These are phyloP conservation scores for Polypedilum pembai DNA, from an alignment of 1,140 invertebrate species.

Conservation along the genomic window DNA sequence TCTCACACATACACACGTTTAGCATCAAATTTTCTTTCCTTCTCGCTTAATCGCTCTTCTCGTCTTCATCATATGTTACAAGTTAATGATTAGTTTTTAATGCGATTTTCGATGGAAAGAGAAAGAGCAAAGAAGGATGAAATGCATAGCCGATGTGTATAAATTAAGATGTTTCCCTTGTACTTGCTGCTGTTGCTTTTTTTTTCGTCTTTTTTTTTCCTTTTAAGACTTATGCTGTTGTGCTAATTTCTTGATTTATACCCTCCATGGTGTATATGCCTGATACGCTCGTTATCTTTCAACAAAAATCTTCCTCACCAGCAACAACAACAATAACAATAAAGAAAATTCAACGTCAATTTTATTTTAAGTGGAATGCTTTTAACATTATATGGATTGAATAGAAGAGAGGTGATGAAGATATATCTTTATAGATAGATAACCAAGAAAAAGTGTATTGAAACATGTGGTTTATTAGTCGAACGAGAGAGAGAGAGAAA, in stretches of 20 bases:
- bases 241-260: slow-evolving; percentile 27
- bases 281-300: neutral
- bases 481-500: too few relatives aligned
- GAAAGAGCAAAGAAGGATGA: neutral
- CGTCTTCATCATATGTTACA: slow-evolving; percentile 22
- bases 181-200: slow-evolving; percentile 5
- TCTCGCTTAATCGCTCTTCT: neutral
- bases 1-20: neutral
- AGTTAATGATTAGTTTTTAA: slow-evolving; percentile 29
- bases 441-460: too few relatives aligned
- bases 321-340: too few relatives aligned
- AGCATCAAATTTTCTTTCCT: too few relatives aligned
- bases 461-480: too few relatives aligned
- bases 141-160: slow-evolving; percentile 20
- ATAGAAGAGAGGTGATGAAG: too few relatives aligned
- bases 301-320: neutral
- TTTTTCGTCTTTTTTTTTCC: neutral
- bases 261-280: neutral
- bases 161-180: slow-evolving; percentile 10
- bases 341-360: too few relatives aligned
- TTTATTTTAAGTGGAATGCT: too few relatives aligned
- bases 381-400: too few relatives aligned
- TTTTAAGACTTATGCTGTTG: neutral
- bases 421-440: too few relatives aligned
- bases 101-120: slow-evolving; percentile 3